phyloP scores from a whole-genome alignment of 2,888 invertebrate genomes.

The Habrosyne pyritoides region DNA sequence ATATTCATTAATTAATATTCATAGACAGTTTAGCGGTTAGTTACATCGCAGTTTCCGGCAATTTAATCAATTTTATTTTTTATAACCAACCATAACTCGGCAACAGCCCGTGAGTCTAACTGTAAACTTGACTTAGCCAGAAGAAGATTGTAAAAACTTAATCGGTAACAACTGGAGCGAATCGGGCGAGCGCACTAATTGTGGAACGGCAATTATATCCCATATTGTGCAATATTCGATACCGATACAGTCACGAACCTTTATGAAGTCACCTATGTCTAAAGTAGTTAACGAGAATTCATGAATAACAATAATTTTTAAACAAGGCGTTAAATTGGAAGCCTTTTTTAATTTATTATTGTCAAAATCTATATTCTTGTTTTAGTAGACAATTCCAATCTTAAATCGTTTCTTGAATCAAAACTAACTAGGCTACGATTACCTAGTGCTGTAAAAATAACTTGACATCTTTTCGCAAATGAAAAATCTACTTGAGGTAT shows the following conservation, averaged over 20 bases:
- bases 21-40: conserved; percentile 27
- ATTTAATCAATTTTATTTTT: conserved; percentile 58
- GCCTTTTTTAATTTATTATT: neutral
- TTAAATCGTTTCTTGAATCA: too few relatives aligned
- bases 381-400: too few relatives aligned
- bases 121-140: conserved; percentile 70
- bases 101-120: conserved; percentile 63
- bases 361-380: too few relatives aligned
- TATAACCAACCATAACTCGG: conserved; percentile 64
- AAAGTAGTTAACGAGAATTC: neutral
- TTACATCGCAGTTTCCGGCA: conserved; percentile 36
- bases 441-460: too few relatives aligned
- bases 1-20: too few relatives aligned
- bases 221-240: conserved; percentile 77
- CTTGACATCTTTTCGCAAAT: too few relatives aligned
- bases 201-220: conserved; percentile 66
- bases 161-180: conserved; percentile 81
- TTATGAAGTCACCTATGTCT: conserved; percentile 3
- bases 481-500: too few relatives aligned
- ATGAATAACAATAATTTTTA: neutral
- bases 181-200: conserved; percentile 75
- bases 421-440: too few relatives aligned
- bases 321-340: conserved; percentile 1
- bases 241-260: conserved; percentile 47
- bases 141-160: conserved; percentile 72